Evolutionary conservation across 2,113 vertebrate genomes (phyloP), one percentile per base, ranked within the genome.

Genomic region (Scartelaos histophorus): DNA sequence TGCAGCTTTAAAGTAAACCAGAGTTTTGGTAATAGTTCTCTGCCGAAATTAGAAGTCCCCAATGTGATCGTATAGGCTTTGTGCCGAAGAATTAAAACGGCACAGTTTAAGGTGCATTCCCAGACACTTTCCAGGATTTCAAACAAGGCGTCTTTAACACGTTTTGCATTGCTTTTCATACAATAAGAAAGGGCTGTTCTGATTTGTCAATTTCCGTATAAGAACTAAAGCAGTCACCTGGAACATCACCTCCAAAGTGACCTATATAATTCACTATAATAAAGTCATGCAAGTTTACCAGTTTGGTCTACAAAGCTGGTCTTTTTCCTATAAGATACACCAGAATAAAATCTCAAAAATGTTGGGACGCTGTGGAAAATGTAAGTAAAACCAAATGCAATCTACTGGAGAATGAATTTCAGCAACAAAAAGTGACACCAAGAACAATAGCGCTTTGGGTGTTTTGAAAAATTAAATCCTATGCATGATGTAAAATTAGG

Each of bases 141-240:
- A 90, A 43, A 90, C 88, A 90, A 90, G 86, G 85, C 85, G 73
- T 83, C 85, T 74, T 83, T 60, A 65, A 82, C 84, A 85, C 76
- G 61, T 81, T 78, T 86, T 85, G 75, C 83, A 86, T 86, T 75
- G 69, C 65, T 58, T 19, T 83, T 1, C 11, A 75, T 74, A 54
- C 54, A 45, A 66, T 24, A 66, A 22, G 38, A 24, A 72, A 81
- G 82, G 76, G 82, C 83, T 75, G 64, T 82, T 43, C 74, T n/a
- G 78, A 74, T 35, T 62, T 35, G 84, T 79, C 69, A 19, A 62
- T 62, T 24, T 62, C 66, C 49, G 38, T 79, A 22, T 51, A 64
- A 74, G 67, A 7, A 38, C 38, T 22, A 65, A 49, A 22, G 62
- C 24, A 64, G 85, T 85, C 81, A 88, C 85, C 43, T 77, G 82